Evolutionary conservation across 2,888 invertebrate species (phyloP), one percentile per base, ranked within the genome.

Genomic region (Spodoptera picta): DNA sequence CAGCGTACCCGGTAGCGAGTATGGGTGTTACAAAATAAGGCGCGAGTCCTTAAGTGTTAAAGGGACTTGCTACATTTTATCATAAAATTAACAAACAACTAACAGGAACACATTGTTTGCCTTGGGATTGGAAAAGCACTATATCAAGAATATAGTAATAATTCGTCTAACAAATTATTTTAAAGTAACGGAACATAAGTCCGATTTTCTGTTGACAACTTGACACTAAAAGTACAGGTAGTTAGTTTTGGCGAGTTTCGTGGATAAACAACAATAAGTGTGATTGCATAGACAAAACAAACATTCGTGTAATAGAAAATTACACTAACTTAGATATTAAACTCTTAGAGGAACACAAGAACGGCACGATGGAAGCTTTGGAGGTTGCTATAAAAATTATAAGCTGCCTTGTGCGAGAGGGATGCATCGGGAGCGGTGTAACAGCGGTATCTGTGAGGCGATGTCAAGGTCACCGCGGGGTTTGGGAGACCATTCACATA

Each of bases 401-500:
- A 85, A 91, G 87, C 87, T 87, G 87, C 87, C 87, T 83, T 82
- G 84, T 82, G 84, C 80, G 83, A 83, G 80, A 72, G 71, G 81
- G 86, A 81, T 82, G 87, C 83, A 76, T 87, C 75, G 89, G 90
- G 89, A 87, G 89, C 88, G 86, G 83, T 85, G 85, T 82, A 83
- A 85, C 84, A 86, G 91, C 89, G 87, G 87, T 85, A 80, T 84
- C 82, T 83, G 87, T 83, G 87, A 85, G 86, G 83, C 76, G 85
- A 80, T 81, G 83, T 79, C 77, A 82, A 69, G 84, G 85, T 86
- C 84, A 85, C 84, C 88, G 88, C 84, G 78, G 84, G 75, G 81
- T 80, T 82, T 80, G 83, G 64, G 66, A 53, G 79, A 66, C 77
- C 87, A 95, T 96, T 97, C 97, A 97, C 95, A 97, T 97, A 92